These are phyloP conservation scores for Zoanthus sociatus DNA, from an alignment of 92 coral and sea anemone species.

Conservation along the genomic window DNA sequence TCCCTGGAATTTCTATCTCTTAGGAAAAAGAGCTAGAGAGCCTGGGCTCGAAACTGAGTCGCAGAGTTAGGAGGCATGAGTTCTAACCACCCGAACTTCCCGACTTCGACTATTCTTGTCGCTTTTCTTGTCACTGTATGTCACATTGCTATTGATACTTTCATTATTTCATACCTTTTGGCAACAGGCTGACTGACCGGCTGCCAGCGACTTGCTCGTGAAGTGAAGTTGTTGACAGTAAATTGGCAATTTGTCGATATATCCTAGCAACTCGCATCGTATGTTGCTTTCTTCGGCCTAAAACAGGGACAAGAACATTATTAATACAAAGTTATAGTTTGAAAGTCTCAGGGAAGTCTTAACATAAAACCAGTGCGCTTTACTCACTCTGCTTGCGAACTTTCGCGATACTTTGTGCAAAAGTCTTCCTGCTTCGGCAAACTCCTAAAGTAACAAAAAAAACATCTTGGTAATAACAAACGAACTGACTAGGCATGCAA, in stretches of 20 bases:
- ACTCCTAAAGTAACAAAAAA: constrained; percentile 57
- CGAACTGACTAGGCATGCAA: background rate
- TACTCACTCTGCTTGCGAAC: constrained; percentile 77
- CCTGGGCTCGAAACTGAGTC: too few species aligned
- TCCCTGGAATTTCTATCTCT: too few species aligned
- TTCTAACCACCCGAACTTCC: too few species aligned
- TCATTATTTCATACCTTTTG: constrained; percentile 69
- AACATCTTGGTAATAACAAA: background rate
- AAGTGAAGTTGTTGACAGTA: constrained; percentile 91
- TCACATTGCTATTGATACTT: background rate
- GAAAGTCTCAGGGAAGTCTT: background rate
- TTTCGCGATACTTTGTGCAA: constrained; percentile 83
- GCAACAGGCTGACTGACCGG: constrained; percentile 91
- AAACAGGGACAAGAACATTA: background rate
- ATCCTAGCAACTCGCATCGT: constrained; percentile 73
- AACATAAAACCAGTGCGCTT: background rate
- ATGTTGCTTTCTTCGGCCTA: constrained; percentile 81
- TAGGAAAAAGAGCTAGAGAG: too few species aligned
- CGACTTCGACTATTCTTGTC: too few species aligned
- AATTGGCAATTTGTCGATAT: constrained; percentile 84
- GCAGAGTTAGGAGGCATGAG: too few species aligned
- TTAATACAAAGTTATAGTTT: background rate
- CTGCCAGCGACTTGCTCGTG: constrained; percentile 87
- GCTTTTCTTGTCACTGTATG: too few species aligned
- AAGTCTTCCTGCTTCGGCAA: constrained; percentile 87